These are phyloP conservation scores for Nylanderia fulva DNA, from an alignment of 1,140 invertebrate genomes.

Conservation along the genomic window DNA sequence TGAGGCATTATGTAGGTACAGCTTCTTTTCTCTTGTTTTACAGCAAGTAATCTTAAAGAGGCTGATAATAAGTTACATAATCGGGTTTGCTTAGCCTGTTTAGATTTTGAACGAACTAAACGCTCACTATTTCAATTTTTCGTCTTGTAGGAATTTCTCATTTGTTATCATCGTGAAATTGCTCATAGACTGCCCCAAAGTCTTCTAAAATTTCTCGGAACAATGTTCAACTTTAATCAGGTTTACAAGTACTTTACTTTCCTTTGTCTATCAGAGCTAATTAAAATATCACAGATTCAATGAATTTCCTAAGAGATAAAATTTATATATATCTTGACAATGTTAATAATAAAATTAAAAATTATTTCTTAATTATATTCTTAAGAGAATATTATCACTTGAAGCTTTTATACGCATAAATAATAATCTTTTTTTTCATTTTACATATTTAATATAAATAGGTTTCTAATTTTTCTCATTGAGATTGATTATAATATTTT, in stretches of 20 bases:
- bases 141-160: neutral
- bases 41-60: slow-evolving; percentile 64
- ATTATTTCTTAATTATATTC: neutral
- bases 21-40: slow-evolving; percentile 75
- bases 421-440: neutral
- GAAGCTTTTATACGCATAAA: neutral
- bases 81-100: slow-evolving; percentile 49
- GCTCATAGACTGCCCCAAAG: slow-evolving; percentile 27
- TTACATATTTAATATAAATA: neutral
- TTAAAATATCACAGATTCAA: slow-evolving; percentile 53
- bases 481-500: slow-evolving; percentile 59
- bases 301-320: slow-evolving; percentile 13
- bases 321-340: slow-evolving; percentile 1
- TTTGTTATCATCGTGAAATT: slow-evolving; percentile 47
- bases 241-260: slow-evolving; percentile 12
- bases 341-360: neutral
- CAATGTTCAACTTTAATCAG: slow-evolving; percentile 55
- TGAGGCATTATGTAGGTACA: slow-evolving; percentile 47
- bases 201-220: slow-evolving; percentile 20
- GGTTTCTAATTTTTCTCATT: slow-evolving; percentile 27
- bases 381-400: neutral
- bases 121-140: slow-evolving; percentile 38
- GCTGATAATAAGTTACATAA: slow-evolving; percentile 72
- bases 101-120: slow-evolving; percentile 59
- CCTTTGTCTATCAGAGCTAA: slow-evolving; percentile 10